Conservation (phyloP, 1,140 invertebrate species). For the Drosophila lacertosa region DNA sequence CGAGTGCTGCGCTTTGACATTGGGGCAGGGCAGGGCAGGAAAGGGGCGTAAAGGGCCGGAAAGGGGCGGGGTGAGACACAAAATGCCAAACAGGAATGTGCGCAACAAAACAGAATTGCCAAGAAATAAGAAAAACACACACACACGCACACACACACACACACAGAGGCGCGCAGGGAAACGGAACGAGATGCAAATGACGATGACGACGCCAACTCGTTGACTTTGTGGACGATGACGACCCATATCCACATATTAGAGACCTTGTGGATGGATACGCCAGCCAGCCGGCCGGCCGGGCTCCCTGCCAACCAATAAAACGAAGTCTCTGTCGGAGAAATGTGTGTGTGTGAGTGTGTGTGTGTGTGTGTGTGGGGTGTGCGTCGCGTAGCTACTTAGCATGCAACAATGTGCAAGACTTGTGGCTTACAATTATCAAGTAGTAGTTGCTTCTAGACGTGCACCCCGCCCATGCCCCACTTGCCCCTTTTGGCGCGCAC, state of each 20-base stretch:
- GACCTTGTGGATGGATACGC: constrained; percentile 21
- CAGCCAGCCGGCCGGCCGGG: no score
- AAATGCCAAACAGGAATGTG: constrained; percentile 38
- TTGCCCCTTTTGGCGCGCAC: constrained; percentile 7
- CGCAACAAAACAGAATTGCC: constrained; percentile 53
- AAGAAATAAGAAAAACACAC: constrained; percentile 54
- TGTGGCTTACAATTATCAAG: constrained; percentile 41
- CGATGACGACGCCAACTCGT: constrained; percentile 44
- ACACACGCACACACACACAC: constrained; percentile 6
- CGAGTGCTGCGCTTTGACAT: constrained; percentile 40
- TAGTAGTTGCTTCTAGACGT: constrained; percentile 22
- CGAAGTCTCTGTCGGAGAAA: constrained; percentile 16
- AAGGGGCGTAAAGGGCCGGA: not conserved
- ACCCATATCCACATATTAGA: constrained; percentile 56
- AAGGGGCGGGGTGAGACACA: not conserved
- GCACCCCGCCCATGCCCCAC: not conserved
- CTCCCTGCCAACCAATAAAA: constrained; percentile 37
- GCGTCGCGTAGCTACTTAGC: constrained; percentile 33
- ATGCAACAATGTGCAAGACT: constrained; percentile 48
- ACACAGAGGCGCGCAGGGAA: not conserved
- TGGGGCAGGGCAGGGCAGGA: constrained; percentile 13
- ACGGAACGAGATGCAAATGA: constrained; percentile 44
- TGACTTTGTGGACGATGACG: constrained; percentile 46
- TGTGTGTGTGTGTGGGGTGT: not conserved
- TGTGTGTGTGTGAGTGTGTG: not conserved